Percentiles rank a stretch among this genome's conserved stretches.
phyloP scores from a whole-genome alignment of 2,797 vertebrate genomes.

The Sitta carolinensis region DNA sequence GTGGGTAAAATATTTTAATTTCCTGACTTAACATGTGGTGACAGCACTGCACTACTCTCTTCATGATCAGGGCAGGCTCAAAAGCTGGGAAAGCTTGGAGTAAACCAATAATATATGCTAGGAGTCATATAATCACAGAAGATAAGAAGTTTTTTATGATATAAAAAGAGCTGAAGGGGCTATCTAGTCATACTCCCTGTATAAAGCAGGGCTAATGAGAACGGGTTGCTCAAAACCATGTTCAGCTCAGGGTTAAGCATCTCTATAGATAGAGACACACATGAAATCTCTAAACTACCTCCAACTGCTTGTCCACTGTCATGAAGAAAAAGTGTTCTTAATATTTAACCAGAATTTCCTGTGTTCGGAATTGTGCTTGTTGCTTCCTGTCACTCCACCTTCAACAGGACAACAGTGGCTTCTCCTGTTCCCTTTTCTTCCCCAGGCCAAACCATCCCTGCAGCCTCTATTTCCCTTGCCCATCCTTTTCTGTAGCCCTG shows the following conservation, averaged over 20 bases:
- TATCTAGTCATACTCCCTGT: not conserved
- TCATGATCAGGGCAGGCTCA: not conserved
- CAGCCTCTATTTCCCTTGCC: not conserved
- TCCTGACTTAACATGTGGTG: not conserved
- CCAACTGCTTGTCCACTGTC: not conserved
- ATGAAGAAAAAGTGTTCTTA: not conserved
- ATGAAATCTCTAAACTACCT: not conserved
- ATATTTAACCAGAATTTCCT: not conserved
- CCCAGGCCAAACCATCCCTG: not conserved
- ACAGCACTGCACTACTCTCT: not conserved
- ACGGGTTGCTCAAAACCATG: not conserved
- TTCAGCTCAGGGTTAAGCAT: fast-evolving
- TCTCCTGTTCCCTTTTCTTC: not conserved
- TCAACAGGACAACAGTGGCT: not conserved
- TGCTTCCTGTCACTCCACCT: not conserved
- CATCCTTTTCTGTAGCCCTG: fast-evolving
- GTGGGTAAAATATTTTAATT: not conserved
- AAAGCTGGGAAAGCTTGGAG: not conserved
- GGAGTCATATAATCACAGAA: not conserved
- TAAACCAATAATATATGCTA: not conserved
- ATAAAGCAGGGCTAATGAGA: not conserved
- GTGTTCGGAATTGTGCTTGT: not conserved
- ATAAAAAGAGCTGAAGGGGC: not conserved
- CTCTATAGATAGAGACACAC: not conserved
- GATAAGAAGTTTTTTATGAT: not conserved